Evolutionary conservation across 2,888 invertebrate genomes (phyloP).

Genomic region (Taphrorychus bicolor): DNA sequence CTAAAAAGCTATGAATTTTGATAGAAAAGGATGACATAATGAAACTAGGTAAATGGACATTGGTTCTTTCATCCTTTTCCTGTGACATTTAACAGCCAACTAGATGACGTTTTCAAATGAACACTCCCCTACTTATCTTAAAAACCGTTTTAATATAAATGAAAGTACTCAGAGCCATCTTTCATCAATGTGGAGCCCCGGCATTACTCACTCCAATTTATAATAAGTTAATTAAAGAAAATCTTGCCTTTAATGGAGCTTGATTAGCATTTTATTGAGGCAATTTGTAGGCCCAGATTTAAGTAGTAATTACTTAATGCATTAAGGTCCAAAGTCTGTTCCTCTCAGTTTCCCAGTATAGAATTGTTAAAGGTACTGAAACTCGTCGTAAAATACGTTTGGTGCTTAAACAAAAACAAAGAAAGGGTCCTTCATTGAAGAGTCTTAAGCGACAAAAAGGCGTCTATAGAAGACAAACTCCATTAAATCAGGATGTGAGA

Average conservation of each 20-base stretch:
- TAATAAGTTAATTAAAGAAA: slow-evolving; percentile 26
- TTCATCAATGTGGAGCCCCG: not conserved
- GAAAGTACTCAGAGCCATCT: not conserved
- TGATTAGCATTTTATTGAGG: slow-evolving; percentile 26
- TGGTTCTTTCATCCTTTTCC: no score
- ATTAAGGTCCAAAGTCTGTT: slow-evolving; percentile 19
- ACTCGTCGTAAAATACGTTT: not conserved
- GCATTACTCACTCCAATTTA: slow-evolving; percentile 12
- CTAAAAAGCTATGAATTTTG: no score
- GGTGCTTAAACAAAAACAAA: not conserved
- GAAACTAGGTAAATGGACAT: no score
- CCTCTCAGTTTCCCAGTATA: not conserved
- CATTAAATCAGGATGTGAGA: not conserved
- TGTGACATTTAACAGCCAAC: no score
- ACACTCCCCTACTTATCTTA: no score
- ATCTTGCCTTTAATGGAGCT: slow-evolving; percentile 22
- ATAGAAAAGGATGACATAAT: no score
- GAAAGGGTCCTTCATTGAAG: not conserved
- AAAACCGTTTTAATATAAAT: no score
- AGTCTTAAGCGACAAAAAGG: not conserved
- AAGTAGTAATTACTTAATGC: not conserved
- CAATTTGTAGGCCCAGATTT: slow-evolving; percentile 13
- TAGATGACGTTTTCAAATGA: no score
- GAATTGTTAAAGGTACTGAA: not conserved
- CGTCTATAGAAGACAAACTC: not conserved